Conservation (phyloP, 2,888 invertebrate species). For the Euplexia lucipara region DNA sequence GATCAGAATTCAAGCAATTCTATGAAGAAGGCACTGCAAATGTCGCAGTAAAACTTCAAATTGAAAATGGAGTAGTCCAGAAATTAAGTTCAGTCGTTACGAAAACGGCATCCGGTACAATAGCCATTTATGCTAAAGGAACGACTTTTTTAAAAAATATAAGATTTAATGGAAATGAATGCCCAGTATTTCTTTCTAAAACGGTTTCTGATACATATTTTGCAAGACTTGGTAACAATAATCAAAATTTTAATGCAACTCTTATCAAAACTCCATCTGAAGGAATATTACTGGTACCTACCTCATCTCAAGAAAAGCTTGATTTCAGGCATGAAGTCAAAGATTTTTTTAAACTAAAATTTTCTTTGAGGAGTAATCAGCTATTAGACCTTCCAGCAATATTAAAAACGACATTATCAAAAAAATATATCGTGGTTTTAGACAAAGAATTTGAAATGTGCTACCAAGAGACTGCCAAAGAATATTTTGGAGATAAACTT, state of each 20-base stretch:
- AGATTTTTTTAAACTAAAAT: slow-evolving; percentile 66
- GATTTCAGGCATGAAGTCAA: neutral
- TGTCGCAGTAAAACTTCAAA: slow-evolving; percentile 58
- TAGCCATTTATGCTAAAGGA: slow-evolving; percentile 64
- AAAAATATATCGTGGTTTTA: slow-evolving; percentile 75
- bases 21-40: slow-evolving; percentile 40
- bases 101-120: slow-evolving; percentile 66
- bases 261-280: slow-evolving; percentile 67
- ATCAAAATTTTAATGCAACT: slow-evolving; percentile 62
- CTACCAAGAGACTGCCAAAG: slow-evolving; percentile 67
- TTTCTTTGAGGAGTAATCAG: slow-evolving; percentile 60
- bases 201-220: slow-evolving; percentile 59
- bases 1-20: slow-evolving; percentile 47
- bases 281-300: slow-evolving; percentile 60
- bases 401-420: slow-evolving; percentile 73
- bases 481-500: slow-evolving; percentile 62
- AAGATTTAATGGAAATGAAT: slow-evolving; percentile 50
- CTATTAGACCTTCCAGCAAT: slow-evolving; percentile 69
- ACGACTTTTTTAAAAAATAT: slow-evolving; percentile 53
- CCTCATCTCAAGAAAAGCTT: neutral
- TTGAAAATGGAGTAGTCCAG: slow-evolving; percentile 51
- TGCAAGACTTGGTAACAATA: slow-evolving; percentile 51
- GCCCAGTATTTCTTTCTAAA: slow-evolving; percentile 62
- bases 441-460: slow-evolving; percentile 82
- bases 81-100: slow-evolving; percentile 58